Evolutionary conservation across 2,888 invertebrate species (phyloP).

Genomic region (Magallana nippona): DNA sequence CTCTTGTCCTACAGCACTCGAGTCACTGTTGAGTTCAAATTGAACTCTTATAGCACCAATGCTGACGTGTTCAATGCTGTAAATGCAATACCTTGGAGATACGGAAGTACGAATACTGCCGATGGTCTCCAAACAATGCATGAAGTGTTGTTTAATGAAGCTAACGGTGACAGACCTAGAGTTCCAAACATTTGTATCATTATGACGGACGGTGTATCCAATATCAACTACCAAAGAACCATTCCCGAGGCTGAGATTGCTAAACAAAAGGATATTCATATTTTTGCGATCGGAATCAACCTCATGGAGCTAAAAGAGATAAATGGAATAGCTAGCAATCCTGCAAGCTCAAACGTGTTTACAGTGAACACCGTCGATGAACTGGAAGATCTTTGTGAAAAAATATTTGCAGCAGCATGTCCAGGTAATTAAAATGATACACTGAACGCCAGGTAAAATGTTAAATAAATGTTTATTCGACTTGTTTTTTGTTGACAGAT

Average conservation of each 20-base stretch:
- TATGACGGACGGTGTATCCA: constrained; percentile 76
- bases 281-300: constrained; percentile 67
- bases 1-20: constrained; percentile 70
- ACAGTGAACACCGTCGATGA: constrained; percentile 60
- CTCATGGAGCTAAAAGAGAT: constrained; percentile 60
- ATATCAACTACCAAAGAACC: constrained; percentile 70
- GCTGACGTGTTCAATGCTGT: constrained; percentile 65
- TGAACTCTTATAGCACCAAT: constrained; percentile 64
- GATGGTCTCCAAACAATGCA: constrained; percentile 69
- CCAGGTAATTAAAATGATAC: too few species aligned
- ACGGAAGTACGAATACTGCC: constrained; percentile 75
- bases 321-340: constrained; percentile 61
- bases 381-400: constrained; percentile 34
- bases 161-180: constrained; percentile 70
- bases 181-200: constrained; percentile 71
- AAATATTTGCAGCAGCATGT: too few species aligned
- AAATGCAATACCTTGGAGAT: constrained; percentile 66
- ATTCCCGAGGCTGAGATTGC: constrained; percentile 71
- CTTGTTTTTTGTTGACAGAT: too few species aligned
- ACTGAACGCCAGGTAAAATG: too few species aligned
- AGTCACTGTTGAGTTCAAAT: constrained; percentile 66
- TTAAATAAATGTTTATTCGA: too few species aligned
- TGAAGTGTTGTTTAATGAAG: constrained; percentile 64
- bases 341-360: constrained; percentile 59
- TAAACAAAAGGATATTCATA: constrained; percentile 56